Evolutionary conservation across 2,888 invertebrate genomes (phyloP).

Genomic region (Noctuana brunneofusca): DNA sequence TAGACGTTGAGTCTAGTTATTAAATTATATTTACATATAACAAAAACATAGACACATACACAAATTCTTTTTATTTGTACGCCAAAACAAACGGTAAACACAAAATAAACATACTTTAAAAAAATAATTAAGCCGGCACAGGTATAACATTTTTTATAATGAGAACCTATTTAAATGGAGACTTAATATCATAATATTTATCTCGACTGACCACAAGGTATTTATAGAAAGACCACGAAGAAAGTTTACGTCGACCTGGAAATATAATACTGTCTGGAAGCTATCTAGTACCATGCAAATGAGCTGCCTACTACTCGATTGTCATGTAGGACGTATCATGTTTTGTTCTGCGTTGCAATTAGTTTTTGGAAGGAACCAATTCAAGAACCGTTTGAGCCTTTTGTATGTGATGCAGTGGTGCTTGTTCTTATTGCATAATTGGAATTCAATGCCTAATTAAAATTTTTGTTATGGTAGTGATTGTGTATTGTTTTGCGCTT

Average conservation of each 20-base stretch:
- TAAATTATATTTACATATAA: no score
- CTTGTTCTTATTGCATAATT: conserved; percentile 16
- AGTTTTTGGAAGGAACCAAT: conserved; percentile 10
- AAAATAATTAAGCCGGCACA: no score
- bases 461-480: conserved; percentile 11
- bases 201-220: conserved; percentile 24
- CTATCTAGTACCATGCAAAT: conserved; percentile 32
- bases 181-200: conserved; percentile 9
- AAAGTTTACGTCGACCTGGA: conserved; percentile 29
- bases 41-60: no score
- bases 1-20: no score
- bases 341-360: conserved; percentile 6
- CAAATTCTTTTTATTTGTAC: no score
- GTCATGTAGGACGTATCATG: conserved; percentile 29
- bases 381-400: neutral
- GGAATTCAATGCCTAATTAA: conserved; percentile 27
- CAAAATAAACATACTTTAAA: no score
- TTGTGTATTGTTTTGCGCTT: conserved; percentile 11
- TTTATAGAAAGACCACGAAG: conserved; percentile 28
- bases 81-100: no score
- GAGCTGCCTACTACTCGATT: conserved; percentile 29
- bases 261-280: conserved; percentile 29
- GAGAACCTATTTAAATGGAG: neutral
- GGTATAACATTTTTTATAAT: neutral
- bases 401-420: neutral